Evolutionary conservation across 1,140 invertebrate species (phyloP), one percentile per base, ranked within the genome.

Genomic region (Catajapyx aquilonaris): DNA sequence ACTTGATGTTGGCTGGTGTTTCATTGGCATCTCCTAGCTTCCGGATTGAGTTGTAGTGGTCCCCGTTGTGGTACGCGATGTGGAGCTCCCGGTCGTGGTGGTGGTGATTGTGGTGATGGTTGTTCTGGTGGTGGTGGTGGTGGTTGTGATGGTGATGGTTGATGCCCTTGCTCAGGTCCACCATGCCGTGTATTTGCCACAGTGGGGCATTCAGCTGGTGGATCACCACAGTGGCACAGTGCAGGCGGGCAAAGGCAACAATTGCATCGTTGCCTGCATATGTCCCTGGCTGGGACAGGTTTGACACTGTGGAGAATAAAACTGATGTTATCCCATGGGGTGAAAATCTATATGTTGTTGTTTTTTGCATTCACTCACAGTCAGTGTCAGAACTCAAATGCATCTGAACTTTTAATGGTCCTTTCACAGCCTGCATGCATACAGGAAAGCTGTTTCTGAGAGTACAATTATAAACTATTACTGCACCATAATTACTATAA

Each of bases 181-280:
- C 39, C 21, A 38, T 41, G 40, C 32, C 40, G 33, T 46, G 43
- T 41, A 65, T 59, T 49, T 59, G 41, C 43, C 60, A 55, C 16
- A 57, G 52, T 35, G 61, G 57, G n/a, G 55, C 50, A 42, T 59
- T 57, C 9, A 64, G 48, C 45, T 66, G 65, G 47, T 68, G 65
- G 34, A 68, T 66, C 2, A 65, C 54, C 30, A 68, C 54, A 34
- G 55, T 61, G 2, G 64, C 54, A 40, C 55, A 46, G 39, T 61
- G 54, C 2, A 62, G 47, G 18, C 62, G 49, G 16, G 64, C 59
- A 52, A 68, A 66, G 9, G 64, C 62, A 15, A 66, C 65, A 38
- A 68, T 60, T 19, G 60, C 59, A 48, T 66, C 62, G 45, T 68
- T 66, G n/a, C 63, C 65, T 22, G 56, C 65, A 53, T 62, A 66